Percentiles rank a stretch among this genome's conserved stretches.
phyloP scores from a whole-genome alignment of 2,888 invertebrate species.

The Biston stratarius region DNA sequence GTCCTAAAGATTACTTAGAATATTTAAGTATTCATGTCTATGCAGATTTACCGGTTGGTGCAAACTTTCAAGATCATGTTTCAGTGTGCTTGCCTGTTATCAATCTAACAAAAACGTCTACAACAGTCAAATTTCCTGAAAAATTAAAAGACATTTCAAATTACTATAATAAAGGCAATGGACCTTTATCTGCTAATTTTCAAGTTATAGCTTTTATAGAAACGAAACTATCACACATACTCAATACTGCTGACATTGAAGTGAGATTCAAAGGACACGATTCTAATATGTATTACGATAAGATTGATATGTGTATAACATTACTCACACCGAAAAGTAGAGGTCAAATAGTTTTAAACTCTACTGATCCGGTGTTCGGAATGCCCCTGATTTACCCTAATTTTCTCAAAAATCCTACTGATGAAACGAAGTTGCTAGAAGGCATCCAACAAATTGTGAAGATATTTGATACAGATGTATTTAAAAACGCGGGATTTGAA shows the following conservation, averaged over 20 bases:
- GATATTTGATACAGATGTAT: slow-evolving; percentile 79
- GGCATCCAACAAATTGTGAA: slow-evolving; percentile 76
- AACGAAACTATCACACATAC: slow-evolving; percentile 71
- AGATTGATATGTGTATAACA: slow-evolving; percentile 75
- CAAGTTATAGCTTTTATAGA: slow-evolving; percentile 78
- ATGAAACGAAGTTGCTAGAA: slow-evolving; percentile 74
- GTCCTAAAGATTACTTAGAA: slow-evolving; percentile 78
- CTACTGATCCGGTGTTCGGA: slow-evolving; percentile 71
- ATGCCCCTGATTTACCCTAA: slow-evolving; percentile 79
- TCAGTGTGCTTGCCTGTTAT: slow-evolving; percentile 79
- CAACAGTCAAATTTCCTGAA: slow-evolving; percentile 68
- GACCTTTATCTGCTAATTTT: slow-evolving; percentile 79
- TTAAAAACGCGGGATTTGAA: slow-evolving; percentile 71
- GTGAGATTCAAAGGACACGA: slow-evolving; percentile 78
- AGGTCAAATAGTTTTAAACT: slow-evolving; percentile 75
- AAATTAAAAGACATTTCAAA: slow-evolving; percentile 77
- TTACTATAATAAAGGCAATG: slow-evolving; percentile 74
- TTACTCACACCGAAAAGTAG: slow-evolving; percentile 79
- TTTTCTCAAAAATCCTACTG: slow-evolving; percentile 71
- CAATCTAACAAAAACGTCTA: slow-evolving; percentile 70
- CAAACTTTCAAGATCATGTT: slow-evolving; percentile 80
- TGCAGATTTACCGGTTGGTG: slow-evolving; percentile 75
- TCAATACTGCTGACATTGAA: slow-evolving; percentile 78
- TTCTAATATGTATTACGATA: slow-evolving; percentile 81
- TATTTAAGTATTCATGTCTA: slow-evolving; percentile 71